Evolutionary conservation across 2,888 invertebrate species (phyloP), one percentile per base, ranked within the genome.

Genomic region (Dolomedes plantarius): DNA sequence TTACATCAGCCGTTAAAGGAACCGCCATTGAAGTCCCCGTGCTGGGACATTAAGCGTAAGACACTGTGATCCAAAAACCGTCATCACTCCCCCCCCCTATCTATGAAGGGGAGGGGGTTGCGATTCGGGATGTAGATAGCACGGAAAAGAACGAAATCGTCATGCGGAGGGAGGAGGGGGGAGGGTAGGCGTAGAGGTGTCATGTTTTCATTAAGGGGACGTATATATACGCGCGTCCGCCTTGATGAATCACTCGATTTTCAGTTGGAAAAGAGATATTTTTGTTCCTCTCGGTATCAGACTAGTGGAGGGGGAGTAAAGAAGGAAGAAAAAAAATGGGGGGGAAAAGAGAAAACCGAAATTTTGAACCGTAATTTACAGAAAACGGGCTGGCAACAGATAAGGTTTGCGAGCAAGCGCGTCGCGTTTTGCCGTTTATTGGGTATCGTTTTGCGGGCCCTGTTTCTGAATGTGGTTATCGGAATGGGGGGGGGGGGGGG

Each of bases 321-420:
- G 41, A 16, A 2, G 16, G 16, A 46, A 46, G 46, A 46, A 13
- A 46, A 46, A 67, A 32, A 11, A 68, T 13, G 19, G 28, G 27
- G 16, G 65, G 72, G 71, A 39, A 32, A 62, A 78, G 50, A 78
- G 46, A 65, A 73, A 72, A 29, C 28, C 36, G 56, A 41, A 56
- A 74, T 74, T 71, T 50, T 39, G 73, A 73, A 67, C 68, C 74
- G 81, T 81, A 81, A 81, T 81, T 81, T 81, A 68, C 74, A 74
- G 81, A 72, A 73, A 80, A 74, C 74, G 73, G 67, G 41, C 65
- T 46, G 56, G 68, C 5, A 23, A 56, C 56, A n/a, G 56, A 56
- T 56, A 56, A 56, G 56, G 46, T n/a, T n/a, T n/a, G n/a, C n/a
- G n/a, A n/a, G n/a, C n/a, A n/a, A n/a, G 16, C 7, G 56, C 5